Conservation (phyloP, 2,797 vertebrate genomes). For the Sebastiscus albofasciatus region DNA sequence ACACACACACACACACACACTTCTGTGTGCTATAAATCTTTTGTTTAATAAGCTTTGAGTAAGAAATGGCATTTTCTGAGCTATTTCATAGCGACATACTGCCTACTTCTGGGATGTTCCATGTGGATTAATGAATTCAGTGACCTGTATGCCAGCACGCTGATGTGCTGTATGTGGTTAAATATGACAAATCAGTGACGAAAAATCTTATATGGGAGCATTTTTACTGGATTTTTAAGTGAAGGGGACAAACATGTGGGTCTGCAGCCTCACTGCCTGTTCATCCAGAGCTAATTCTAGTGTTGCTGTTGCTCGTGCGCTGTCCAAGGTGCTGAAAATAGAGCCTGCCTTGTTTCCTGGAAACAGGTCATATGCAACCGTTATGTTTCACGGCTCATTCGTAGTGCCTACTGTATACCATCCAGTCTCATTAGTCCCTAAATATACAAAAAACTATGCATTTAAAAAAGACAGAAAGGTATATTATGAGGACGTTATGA, state of each 20-base stretch:
- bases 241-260: not conserved
- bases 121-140: not conserved
- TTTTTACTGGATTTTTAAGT: not conserved
- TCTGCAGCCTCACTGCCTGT: not conserved
- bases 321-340: conserved; percentile 74
- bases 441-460: conserved; percentile 10
- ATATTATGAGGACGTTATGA: conserved; percentile 10
- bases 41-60: not conserved
- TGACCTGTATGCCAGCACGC: not conserved
- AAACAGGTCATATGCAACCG: conserved; percentile 66
- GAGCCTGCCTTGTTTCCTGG: conserved; percentile 61
- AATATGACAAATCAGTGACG: not conserved
- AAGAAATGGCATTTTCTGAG: not conserved
- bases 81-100: not conserved
- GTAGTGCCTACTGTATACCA: conserved; percentile 13
- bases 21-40: not conserved
- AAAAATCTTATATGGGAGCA: not conserved
- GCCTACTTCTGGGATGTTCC: not conserved
- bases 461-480: conserved; percentile 19
- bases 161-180: not conserved
- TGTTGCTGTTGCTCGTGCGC: conserved; percentile 48
- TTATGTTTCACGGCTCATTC: conserved; percentile 49
- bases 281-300: conserved; percentile 35
- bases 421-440: conserved; percentile 35
- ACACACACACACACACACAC: not conserved